A percentile compares a stretch with the other conserved stretches of the same genome.
These are phyloP conservation scores for Plebejus anna DNA, from an alignment of 2,888 invertebrate species.

Conservation along the genomic window DNA sequence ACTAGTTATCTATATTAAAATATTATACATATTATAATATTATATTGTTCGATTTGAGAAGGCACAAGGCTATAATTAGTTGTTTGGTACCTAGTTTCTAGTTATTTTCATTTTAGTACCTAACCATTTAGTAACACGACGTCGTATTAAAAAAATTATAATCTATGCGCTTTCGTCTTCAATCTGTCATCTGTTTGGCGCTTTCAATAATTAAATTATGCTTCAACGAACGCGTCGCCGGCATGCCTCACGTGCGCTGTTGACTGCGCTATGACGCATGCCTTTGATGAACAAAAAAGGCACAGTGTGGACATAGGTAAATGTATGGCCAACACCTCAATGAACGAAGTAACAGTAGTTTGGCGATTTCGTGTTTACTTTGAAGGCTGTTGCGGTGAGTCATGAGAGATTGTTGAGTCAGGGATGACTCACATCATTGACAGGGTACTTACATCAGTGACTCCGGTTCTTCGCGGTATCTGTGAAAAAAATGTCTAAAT, in stretches of 20 bases:
- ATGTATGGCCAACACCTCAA: not conserved
- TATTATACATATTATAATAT: not conserved
- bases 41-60: not conserved
- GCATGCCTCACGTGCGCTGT: too few species aligned
- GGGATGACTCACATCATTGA: conserved; percentile 1
- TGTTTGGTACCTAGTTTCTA: not conserved
- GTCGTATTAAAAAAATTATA: too few species aligned
- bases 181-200: too few species aligned
- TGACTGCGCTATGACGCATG: too few species aligned
- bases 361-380: conserved; percentile 1
- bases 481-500: not conserved
- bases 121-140: too few species aligned
- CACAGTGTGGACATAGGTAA: too few species aligned
- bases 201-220: too few species aligned
- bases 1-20: not conserved
- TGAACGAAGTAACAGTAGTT: not conserved
- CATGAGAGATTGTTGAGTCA: not conserved
- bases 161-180: too few species aligned
- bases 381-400: conserved; percentile 1
- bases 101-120: not conserved
- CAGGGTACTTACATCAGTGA: conserved; percentile 4
- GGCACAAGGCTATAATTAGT: not conserved
- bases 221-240: too few species aligned
- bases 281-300: too few species aligned
- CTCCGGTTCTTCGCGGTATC: not conserved